These are phyloP conservation scores for Aphelenchoides fujianensis DNA, from an alignment of 1,140 invertebrate species.

Conservation along the genomic window DNA sequence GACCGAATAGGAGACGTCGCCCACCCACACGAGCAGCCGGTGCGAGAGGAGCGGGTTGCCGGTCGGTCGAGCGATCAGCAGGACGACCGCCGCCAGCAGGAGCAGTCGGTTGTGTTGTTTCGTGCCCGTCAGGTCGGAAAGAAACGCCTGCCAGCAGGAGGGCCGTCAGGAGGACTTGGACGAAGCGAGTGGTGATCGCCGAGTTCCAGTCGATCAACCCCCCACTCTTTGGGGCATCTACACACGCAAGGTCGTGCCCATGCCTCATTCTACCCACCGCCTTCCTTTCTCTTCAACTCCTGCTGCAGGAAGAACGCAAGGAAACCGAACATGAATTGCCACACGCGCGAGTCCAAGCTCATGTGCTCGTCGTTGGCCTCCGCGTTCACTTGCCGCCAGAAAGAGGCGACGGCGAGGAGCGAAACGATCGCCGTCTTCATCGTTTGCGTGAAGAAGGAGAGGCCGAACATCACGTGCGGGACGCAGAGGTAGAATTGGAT, in stretches of 20 bases:
- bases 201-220: not conserved
- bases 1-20: constrained; percentile 17
- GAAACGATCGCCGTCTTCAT: not conserved
- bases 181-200: not conserved
- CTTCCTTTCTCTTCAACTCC: not conserved
- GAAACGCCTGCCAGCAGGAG: not conserved
- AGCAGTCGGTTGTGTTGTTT: not conserved
- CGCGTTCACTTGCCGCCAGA: not conserved
- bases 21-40: not conserved
- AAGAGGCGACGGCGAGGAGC: not conserved
- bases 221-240: not conserved
- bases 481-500: constrained; percentile 9
- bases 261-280: not conserved
- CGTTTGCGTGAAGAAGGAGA: not conserved
- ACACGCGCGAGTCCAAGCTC: not conserved
- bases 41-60: not conserved
- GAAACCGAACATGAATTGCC: constrained; percentile 17
- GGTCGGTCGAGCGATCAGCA: not conserved
- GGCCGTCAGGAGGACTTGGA: not conserved
- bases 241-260: not conserved
- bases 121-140: not conserved
- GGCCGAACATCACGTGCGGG: not conserved
- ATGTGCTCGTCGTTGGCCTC: not conserved
- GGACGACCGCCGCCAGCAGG: not conserved
- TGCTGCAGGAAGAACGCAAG: not conserved